Percentiles rank a stretch among this genome's conserved stretches.
These are phyloP conservation scores for Battus philenor DNA, from an alignment of 1,140 invertebrate species.

Conservation along the genomic window DNA sequence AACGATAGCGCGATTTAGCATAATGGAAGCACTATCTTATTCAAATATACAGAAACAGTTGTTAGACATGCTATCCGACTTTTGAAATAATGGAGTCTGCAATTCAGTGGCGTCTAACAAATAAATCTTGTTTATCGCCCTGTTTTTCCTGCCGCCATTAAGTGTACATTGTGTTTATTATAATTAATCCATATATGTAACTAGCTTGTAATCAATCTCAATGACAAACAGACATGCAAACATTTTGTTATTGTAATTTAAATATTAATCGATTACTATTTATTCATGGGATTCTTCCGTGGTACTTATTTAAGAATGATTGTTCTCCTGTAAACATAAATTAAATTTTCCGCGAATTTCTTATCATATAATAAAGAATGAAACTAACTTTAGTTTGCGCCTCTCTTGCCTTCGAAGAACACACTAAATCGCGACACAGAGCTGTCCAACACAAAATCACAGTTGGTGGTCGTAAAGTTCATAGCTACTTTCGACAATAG, in stretches of 20 bases:
- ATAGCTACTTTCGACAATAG: no score
- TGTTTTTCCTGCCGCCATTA: conserved; percentile 33
- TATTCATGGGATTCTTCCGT: no score
- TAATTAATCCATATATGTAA: conserved; percentile 32
- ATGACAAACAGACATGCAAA: conserved; percentile 19
- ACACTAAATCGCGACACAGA: no score
- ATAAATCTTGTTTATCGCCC: conserved; percentile 30
- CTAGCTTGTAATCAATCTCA: conserved; percentile 24
- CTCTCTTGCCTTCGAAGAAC: no score
- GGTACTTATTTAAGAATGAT: no score
- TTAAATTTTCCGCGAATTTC: no score
- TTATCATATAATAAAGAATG: no score
- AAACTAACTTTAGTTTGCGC: no score
- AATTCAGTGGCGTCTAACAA: conserved; percentile 4
- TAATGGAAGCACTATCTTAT: conserved; percentile 9
- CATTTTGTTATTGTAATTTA: conserved; percentile 4
- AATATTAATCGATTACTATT: not conserved
- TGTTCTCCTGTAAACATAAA: no score
- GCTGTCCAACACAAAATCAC: no score
- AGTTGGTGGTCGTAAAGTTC: no score
- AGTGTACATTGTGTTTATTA: conserved; percentile 34
- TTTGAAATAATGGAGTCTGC: no score
- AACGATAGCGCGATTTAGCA: not conserved
- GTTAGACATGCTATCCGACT: not conserved
- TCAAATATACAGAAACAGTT: conserved; percentile 3